Percentiles rank a stretch among this genome's conserved stretches.
Evolutionary conservation across 2,797 vertebrate species (phyloP).

Genomic region (Anguilla obscura): DNA sequence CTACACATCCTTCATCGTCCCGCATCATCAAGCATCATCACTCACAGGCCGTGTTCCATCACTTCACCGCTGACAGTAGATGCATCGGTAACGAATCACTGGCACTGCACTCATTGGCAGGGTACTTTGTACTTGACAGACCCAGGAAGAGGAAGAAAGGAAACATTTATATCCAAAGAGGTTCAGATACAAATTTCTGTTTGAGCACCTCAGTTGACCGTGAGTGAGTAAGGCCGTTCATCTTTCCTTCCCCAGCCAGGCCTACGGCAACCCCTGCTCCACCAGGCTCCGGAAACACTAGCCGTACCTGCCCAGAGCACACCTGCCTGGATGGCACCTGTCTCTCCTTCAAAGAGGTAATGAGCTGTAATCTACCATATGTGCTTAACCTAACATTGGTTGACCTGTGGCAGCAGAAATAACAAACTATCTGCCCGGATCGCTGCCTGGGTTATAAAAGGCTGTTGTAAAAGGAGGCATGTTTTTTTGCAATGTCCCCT

Average conservation of each 20-base stretch:
- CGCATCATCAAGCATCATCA: neutral
- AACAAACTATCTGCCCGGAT: neutral
- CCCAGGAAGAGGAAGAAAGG: neutral
- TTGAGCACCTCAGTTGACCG: neutral
- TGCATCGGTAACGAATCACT: neutral
- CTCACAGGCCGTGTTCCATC: neutral
- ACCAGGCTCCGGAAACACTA: slow-evolving; percentile 61
- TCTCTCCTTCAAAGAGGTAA: slow-evolving; percentile 76
- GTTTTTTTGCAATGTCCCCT: neutral
- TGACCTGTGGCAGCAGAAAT: neutral
- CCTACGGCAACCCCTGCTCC: slow-evolving; percentile 50
- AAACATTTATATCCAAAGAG: neutral
- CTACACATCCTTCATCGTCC: neutral
- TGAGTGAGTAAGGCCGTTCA: neutral
- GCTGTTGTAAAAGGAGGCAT: neutral
- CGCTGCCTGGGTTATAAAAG: neutral
- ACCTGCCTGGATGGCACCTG: slow-evolving; percentile 76
- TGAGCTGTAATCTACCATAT: neutral
- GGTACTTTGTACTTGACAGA: neutral
- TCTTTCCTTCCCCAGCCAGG: slow-evolving; percentile 52
- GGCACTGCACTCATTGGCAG: neutral
- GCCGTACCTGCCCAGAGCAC: slow-evolving; percentile 74
- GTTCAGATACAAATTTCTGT: neutral
- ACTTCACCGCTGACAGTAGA: neutral
- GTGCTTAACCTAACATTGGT: neutral